phyloP scores from a whole-genome alignment of 2,113 vertebrate species.

The Pholis gunnellus region DNA sequence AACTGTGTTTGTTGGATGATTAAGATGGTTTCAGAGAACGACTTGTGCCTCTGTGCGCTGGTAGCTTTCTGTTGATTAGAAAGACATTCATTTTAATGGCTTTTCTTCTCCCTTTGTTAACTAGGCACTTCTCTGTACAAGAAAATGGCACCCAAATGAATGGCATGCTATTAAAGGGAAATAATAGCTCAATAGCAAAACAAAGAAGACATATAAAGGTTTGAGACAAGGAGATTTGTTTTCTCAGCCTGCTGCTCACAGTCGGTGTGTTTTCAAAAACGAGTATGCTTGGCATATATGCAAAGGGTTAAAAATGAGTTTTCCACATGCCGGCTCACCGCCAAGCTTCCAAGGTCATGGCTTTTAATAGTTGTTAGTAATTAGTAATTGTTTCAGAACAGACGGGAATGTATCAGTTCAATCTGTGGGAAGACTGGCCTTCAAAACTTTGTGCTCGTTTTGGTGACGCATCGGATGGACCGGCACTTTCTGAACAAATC shows the following conservation, averaged over 20 bases:
- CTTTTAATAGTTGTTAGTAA: background rate
- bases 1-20: slow-evolving; percentile 77
- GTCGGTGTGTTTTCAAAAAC: slow-evolving; percentile 43
- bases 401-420: slow-evolving; percentile 51
- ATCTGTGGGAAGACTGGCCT: slow-evolving; percentile 47
- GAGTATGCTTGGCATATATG: background rate
- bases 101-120: slow-evolving; percentile 79
- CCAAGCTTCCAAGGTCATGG: too few species aligned
- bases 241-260: slow-evolving; percentile 59
- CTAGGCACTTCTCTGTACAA: slow-evolving; percentile 60
- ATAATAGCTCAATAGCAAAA: slow-evolving; percentile 78
- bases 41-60: slow-evolving; percentile 52
- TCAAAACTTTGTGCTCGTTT: slow-evolving; percentile 52
- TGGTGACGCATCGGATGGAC: slow-evolving; percentile 28
- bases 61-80: slow-evolving; percentile 74
- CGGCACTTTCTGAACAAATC: slow-evolving; percentile 59
- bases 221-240: slow-evolving; percentile 67
- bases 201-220: slow-evolving; percentile 65
- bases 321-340: background rate
- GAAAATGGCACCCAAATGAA: slow-evolving; percentile 71
- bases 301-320: background rate
- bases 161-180: slow-evolving; percentile 70
- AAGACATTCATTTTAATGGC: slow-evolving; percentile 74
- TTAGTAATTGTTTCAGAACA: background rate
- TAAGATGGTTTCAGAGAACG: slow-evolving; percentile 69